These are phyloP conservation scores for Epinotia ramella DNA, from an alignment of 2,888 invertebrate species.

Conservation along the genomic window DNA sequence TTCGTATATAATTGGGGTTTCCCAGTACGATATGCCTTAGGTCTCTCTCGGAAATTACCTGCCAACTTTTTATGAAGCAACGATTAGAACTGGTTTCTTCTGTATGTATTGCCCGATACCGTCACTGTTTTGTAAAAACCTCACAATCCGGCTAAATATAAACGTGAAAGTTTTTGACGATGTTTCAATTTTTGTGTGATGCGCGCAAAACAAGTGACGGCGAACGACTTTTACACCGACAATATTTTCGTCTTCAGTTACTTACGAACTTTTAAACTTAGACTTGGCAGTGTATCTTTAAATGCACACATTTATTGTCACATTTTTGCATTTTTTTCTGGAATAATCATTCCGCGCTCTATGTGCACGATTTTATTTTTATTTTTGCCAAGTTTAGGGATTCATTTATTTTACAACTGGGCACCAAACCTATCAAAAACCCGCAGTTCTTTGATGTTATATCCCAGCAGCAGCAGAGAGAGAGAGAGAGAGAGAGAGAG, in stretches of 20 bases:
- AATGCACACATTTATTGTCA: no score
- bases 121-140: neutral
- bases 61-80: conserved; percentile 18
- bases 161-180: neutral
- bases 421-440: neutral
- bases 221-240: neutral
- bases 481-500: neutral
- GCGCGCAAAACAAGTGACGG: neutral
- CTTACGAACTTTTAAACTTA: neutral
- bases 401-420: neutral
- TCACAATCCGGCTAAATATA: neutral
- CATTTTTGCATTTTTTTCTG: no score
- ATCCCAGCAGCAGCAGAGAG: no score
- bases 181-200: neutral
- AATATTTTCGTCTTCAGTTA: neutral
- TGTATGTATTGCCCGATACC: conserved; percentile 1
- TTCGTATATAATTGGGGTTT: conserved; percentile 55
- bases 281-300: no score
- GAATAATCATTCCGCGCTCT: no score
- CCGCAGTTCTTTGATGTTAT: neutral
- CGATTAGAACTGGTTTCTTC: conserved; percentile 22
- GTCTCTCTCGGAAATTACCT: conserved; percentile 50
- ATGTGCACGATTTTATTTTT: no score
- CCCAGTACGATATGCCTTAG: conserved; percentile 48
- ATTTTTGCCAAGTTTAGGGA: no score